Conservation (phyloP, 2,888 invertebrate genomes). For the Maniola hyperantus region DNA sequence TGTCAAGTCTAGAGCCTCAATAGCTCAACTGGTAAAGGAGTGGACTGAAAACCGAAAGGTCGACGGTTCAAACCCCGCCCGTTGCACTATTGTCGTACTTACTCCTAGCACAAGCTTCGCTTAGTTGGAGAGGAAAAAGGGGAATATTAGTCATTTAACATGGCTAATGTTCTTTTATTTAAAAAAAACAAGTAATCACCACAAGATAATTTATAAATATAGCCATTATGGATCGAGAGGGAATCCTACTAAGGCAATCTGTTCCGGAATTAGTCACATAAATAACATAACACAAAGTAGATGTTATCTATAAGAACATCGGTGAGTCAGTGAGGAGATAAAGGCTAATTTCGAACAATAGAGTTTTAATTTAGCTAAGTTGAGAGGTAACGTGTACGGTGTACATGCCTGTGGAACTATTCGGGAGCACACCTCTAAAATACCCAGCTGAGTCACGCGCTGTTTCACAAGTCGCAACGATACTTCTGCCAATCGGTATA, state of each 20-base stretch:
- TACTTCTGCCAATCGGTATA: conserved; percentile 78
- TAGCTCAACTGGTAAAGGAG: too few species aligned
- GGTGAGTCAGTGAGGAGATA: conserved; percentile 23
- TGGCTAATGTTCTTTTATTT: too few species aligned
- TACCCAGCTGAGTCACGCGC: conserved; percentile 69
- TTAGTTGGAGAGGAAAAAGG: too few species aligned
- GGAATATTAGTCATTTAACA: too few species aligned
- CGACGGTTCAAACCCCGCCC: too few species aligned
- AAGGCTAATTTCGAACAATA: conserved; percentile 30
- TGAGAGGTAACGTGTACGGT: conserved; percentile 24
- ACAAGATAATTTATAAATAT: neutral
- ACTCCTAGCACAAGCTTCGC: too few species aligned
- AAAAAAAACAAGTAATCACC: neutral
- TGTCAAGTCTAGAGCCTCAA: too few species aligned
- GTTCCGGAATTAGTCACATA: conserved; percentile 12
- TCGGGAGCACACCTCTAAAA: conserved; percentile 57
- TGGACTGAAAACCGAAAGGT: too few species aligned
- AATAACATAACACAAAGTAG: conserved; percentile 5
- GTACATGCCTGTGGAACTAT: conserved; percentile 36
- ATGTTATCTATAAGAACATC: conserved; percentile 5
- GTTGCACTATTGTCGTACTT: too few species aligned
- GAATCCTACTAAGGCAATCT: conserved; percentile 4
- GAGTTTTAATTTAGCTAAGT: conserved; percentile 31
- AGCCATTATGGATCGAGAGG: neutral
- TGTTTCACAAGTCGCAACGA: conserved; percentile 77